Evolutionary conservation across 2,113 vertebrate genomes (phyloP).

Genomic region (Lagenorhynchus albirostris): DNA sequence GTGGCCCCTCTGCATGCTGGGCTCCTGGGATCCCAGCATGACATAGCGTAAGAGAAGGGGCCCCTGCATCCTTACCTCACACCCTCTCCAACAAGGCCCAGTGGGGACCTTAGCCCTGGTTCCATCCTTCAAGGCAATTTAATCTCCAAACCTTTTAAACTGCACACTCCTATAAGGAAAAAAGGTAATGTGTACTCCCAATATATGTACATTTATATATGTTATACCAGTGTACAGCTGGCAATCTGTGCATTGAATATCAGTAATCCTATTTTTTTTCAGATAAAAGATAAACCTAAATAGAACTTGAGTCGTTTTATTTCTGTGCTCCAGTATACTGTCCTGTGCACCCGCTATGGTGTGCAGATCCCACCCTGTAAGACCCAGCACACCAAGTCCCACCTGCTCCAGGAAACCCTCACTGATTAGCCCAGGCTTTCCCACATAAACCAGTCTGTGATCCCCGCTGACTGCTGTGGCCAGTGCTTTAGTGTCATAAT

Average conservation of each 20-base stretch:
- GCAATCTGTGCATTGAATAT: background rate
- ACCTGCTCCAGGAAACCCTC: background rate
- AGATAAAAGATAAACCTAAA: background rate
- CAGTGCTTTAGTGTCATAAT: too few relatives aligned
- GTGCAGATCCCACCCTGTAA: background rate
- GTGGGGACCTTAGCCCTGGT: background rate
- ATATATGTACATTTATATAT: background rate
- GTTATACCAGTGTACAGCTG: background rate
- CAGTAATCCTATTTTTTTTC: background rate
- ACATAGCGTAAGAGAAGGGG: background rate
- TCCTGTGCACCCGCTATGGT: too few relatives aligned
- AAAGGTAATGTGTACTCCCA: background rate
- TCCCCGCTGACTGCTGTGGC: background rate
- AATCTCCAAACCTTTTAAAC: background rate
- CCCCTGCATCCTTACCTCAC: background rate
- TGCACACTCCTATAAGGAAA: background rate
- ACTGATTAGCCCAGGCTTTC: background rate
- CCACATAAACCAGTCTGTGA: background rate
- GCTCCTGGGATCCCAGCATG: background rate
- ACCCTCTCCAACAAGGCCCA: background rate
- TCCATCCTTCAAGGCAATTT: background rate
- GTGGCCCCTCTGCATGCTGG: background rate
- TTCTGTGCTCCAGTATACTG: background rate
- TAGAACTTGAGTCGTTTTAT: background rate
- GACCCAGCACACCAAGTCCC: background rate